Evolutionary conservation across 2,888 invertebrate genomes (phyloP).

Genomic region (Acanthosepion lycidas): DNA sequence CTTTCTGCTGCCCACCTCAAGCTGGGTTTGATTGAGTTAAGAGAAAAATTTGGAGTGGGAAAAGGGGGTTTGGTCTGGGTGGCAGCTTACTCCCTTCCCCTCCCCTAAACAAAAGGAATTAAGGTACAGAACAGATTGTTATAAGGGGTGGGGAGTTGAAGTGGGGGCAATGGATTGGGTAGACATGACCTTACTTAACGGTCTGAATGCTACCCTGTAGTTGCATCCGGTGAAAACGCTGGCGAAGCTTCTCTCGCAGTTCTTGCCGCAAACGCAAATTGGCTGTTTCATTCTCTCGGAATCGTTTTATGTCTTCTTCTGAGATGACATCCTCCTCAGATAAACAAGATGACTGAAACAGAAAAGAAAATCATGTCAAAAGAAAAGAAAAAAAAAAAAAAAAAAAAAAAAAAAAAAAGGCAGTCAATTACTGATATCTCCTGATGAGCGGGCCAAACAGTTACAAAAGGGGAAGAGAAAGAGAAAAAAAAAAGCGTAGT

Average conservation of each 20-base stretch:
- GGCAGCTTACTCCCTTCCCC: background rate
- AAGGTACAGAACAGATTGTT: background rate
- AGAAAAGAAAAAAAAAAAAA: no score
- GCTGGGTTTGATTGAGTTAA: background rate
- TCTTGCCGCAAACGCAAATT: slow-evolving; percentile 87
- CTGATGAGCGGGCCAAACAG: no score
- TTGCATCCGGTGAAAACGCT: slow-evolving; percentile 81
- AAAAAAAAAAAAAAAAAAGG: no score
- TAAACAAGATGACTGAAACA: slow-evolving; percentile 80
- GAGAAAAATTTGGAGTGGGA: background rate
- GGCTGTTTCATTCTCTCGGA: slow-evolving; percentile 85
- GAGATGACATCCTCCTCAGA: slow-evolving; percentile 81
- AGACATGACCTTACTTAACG: background rate
- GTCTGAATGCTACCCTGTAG: slow-evolving; percentile 53
- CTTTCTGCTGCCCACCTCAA: slow-evolving; percentile 33
- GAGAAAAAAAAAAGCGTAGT: no score
- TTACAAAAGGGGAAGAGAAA: no score
- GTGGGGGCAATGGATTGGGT: background rate
- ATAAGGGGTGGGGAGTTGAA: background rate
- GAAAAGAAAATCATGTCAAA: background rate
- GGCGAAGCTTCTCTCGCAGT: slow-evolving; percentile 85
- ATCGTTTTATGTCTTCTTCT: slow-evolving; percentile 89
- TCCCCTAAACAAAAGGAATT: slow-evolving; percentile 14
- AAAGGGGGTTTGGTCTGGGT: background rate
- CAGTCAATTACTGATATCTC: no score